Evolutionary conservation across 2,113 vertebrate species (phyloP).

Genomic region (Grammomys surdaster): DNA sequence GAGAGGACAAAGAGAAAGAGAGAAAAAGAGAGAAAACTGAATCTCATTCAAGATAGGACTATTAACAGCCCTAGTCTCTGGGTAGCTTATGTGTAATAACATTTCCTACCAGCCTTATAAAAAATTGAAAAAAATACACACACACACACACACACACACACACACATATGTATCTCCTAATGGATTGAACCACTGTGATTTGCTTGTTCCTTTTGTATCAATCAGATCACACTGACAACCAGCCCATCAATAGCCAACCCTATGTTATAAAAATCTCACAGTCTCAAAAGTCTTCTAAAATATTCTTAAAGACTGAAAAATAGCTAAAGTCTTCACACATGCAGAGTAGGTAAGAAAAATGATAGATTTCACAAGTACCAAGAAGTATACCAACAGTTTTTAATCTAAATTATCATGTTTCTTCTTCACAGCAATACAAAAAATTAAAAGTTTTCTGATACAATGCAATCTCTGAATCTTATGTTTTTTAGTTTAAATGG

Average conservation of each 20-base stretch:
- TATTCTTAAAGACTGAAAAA: background rate
- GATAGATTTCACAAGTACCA: background rate
- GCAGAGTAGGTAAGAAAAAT: background rate
- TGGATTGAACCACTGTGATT: background rate
- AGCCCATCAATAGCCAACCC: background rate
- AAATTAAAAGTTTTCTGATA: background rate
- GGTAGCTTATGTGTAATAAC: background rate
- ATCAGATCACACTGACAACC: background rate
- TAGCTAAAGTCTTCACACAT: background rate
- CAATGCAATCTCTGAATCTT: background rate
- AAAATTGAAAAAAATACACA: background rate
- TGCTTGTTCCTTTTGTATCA: background rate
- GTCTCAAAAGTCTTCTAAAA: background rate
- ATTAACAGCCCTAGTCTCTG: background rate
- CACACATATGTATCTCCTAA: background rate
- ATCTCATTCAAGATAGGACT: background rate
- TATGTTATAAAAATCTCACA: background rate
- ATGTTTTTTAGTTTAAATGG: background rate
- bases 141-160: no score
- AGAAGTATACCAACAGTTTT: background rate
- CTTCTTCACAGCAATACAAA: background rate
- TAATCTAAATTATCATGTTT: constrained; percentile 21
- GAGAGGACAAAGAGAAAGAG: no score
- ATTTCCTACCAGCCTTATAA: background rate
- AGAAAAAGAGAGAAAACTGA: background rate